These are phyloP conservation scores for Drosophila baimaii DNA, from an alignment of 1,140 invertebrate species.

Conservation along the genomic window DNA sequence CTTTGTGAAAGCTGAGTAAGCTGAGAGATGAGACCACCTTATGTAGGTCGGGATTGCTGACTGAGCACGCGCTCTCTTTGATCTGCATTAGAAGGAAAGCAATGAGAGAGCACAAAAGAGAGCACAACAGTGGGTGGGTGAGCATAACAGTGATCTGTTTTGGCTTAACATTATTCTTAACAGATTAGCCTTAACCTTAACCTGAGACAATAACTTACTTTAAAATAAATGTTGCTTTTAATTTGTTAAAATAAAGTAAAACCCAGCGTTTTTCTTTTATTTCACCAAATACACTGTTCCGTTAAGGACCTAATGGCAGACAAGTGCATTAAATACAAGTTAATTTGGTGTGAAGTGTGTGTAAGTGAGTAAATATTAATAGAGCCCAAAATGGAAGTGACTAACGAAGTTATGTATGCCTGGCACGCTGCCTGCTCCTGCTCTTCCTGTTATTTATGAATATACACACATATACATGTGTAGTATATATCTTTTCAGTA, in stretches of 20 bases:
- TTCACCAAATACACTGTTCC: not conserved
- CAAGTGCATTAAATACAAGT: conserved; percentile 1
- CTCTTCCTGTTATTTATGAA: conserved; percentile 5
- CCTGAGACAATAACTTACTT: too few relatives aligned
- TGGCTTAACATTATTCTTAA: too few relatives aligned
- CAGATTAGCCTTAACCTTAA: too few relatives aligned
- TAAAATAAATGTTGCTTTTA: not conserved
- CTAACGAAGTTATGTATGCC: conserved; percentile 15
- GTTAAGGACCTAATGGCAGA: not conserved
- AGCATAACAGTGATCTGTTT: too few relatives aligned
- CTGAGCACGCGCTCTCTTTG: not conserved
- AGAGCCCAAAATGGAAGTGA: not conserved
- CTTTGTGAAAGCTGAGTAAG: too few relatives aligned
- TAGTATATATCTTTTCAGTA: not conserved
- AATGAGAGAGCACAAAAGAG: too few relatives aligned
- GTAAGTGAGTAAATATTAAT: conserved; percentile 2
- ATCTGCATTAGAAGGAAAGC: not conserved
- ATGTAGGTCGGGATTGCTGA: too few relatives aligned
- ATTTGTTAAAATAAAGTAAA: not conserved
- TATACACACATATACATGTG: too few relatives aligned
- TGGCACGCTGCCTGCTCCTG: not conserved
- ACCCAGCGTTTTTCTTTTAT: not conserved
- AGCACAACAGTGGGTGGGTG: too few relatives aligned
- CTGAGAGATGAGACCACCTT: too few relatives aligned
- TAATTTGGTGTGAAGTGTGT: not conserved